A percentile compares a stretch with the other conserved stretches of the same genome.
Conservation (phyloP, 1,140 invertebrate species). For the Plectrocnemia conspersa region DNA sequence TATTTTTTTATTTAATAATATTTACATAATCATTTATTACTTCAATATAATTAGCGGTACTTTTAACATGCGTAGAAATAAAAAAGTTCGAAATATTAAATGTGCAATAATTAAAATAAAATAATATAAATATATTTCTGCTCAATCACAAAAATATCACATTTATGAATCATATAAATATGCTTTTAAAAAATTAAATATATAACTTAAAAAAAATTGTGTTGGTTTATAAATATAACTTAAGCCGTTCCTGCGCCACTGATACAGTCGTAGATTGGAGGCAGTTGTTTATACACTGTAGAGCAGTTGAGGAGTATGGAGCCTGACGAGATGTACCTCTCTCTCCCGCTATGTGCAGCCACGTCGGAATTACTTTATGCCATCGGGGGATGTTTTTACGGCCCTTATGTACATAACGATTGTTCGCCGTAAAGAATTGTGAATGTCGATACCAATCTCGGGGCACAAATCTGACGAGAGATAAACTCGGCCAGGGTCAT, state of each 20-base stretch:
- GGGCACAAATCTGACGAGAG: not conserved
- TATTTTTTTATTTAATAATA: too few species aligned
- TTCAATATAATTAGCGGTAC: too few species aligned
- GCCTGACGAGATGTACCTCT: constrained; percentile 14
- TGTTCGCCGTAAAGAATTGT: constrained; percentile 7
- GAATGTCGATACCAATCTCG: constrained; percentile 1
- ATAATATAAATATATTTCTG: too few species aligned
- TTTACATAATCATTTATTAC: too few species aligned
- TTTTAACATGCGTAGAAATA: too few species aligned
- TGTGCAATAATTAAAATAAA: too few species aligned
- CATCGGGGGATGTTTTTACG: constrained; percentile 14
- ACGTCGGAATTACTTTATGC: constrained; percentile 16
- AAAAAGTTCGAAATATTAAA: too few species aligned
- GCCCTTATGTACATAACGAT: constrained; percentile 5
- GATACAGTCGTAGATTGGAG: constrained; percentile 12
- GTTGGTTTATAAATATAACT: not conserved
- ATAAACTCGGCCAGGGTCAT: not conserved
- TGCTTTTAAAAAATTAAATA: too few species aligned
- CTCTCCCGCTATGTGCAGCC: not conserved
- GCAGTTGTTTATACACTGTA: constrained; percentile 14
- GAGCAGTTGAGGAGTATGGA: constrained; percentile 10
- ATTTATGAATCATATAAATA: too few species aligned
- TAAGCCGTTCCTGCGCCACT: constrained; percentile 4
- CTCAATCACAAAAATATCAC: too few species aligned
- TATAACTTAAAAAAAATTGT: not conserved